These are phyloP conservation scores for Drosophila sproati DNA, from an alignment of 1,140 invertebrate species.

Conservation along the genomic window DNA sequence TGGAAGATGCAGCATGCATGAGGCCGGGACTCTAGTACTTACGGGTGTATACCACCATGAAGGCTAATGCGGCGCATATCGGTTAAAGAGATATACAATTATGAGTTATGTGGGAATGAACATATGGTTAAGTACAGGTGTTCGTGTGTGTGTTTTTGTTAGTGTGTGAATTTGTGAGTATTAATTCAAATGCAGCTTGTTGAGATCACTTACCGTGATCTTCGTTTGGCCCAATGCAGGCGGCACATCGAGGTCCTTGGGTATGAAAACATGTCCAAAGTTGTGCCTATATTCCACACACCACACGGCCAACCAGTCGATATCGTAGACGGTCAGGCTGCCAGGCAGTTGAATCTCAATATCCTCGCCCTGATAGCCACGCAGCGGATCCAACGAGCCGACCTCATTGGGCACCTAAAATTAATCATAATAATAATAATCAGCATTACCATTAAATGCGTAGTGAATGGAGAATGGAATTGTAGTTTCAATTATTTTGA, in stretches of 20 bases:
- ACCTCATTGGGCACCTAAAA: constrained; percentile 93
- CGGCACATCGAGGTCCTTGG: constrained; percentile 94
- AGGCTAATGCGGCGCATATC: constrained; percentile 87
- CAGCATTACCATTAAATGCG: too few relatives aligned
- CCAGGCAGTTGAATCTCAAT: constrained; percentile 95
- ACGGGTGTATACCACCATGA: constrained; percentile 96
- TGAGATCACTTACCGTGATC: constrained; percentile 90
- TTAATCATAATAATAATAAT: background rate
- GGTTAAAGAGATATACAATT: constrained; percentile 75
- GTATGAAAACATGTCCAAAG: constrained; percentile 95
- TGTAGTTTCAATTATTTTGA: too few relatives aligned
- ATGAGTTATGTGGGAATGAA: constrained; percentile 68
- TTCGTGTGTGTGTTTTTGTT: background rate
- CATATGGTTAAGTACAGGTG: constrained; percentile 52
- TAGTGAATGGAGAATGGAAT: too few relatives aligned
- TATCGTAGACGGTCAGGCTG: constrained; percentile 94
- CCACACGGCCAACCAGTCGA: constrained; percentile 96
- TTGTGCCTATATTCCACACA: constrained; percentile 94
- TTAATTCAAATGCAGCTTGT: background rate
- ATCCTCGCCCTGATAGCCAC: constrained; percentile 94
- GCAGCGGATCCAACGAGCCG: constrained; percentile 91
- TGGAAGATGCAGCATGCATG: constrained; percentile 55
- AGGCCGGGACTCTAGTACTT: constrained; percentile 86
- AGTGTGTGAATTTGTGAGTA: constrained; percentile 8
- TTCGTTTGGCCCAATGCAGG: constrained; percentile 95